A percentile compares a stretch with the other conserved stretches of the same genome.
Conservation (phyloP, 2,888 invertebrate genomes). For the Cremastinae sp. region DNA sequence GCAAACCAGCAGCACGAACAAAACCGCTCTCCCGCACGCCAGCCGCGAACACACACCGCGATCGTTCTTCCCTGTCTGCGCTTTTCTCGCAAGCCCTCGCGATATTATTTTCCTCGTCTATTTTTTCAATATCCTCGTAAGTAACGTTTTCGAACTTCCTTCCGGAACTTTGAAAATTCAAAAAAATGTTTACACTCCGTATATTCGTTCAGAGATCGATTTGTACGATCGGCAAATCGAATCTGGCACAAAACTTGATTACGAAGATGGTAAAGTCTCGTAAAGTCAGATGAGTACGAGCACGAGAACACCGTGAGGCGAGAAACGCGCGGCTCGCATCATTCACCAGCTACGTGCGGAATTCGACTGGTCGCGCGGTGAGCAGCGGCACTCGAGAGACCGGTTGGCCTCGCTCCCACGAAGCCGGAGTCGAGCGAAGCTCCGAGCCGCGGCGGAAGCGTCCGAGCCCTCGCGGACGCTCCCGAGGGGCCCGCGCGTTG, state of each 20-base stretch:
- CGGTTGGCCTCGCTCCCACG: constrained; percentile 77
- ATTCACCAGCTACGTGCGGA: constrained; percentile 70
- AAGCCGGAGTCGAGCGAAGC: constrained; percentile 63
- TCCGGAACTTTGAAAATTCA: too few relatives aligned
- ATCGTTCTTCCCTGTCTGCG: constrained; percentile 7
- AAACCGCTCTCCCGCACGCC: constrained; percentile 23
- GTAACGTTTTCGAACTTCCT: too few relatives aligned
- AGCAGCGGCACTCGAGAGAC: constrained; percentile 71
- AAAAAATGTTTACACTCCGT: too few relatives aligned
- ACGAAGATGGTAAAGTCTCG: constrained; percentile 16
- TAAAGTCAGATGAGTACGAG: constrained; percentile 49
- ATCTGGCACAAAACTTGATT: constrained; percentile 29
- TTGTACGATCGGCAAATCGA: too few relatives aligned
- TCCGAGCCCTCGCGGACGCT: constrained; percentile 58
- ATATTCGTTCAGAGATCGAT: too few relatives aligned
- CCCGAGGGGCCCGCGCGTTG: constrained; percentile 68
- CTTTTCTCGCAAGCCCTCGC: neutral
- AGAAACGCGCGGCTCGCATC: constrained; percentile 62
- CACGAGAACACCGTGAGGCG: constrained; percentile 47
- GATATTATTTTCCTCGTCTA: constrained; percentile 9
- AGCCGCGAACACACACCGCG: constrained; percentile 11
- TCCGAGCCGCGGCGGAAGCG: constrained; percentile 39
- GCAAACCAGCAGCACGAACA: constrained; percentile 38
- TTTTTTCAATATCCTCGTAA: too few relatives aligned
- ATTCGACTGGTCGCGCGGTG: constrained; percentile 74